Evolutionary conservation across 2,113 vertebrate genomes (phyloP).

Genomic region (Acanthisitta chloris): DNA sequence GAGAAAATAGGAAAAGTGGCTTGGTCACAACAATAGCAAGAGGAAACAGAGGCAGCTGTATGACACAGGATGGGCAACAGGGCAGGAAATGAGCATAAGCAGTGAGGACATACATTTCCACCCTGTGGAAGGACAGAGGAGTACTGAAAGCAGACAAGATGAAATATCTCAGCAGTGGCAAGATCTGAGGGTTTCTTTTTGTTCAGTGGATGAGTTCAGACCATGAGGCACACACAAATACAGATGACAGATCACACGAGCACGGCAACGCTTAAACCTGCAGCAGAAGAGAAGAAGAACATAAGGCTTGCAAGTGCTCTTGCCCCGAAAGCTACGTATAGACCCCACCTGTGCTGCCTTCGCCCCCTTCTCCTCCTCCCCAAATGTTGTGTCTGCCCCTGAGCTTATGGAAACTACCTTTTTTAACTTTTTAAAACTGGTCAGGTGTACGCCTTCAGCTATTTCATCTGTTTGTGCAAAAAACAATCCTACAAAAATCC

Average conservation of each 20-base stretch:
- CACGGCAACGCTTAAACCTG: background rate
- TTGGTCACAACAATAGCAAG: slow-evolving; percentile 6
- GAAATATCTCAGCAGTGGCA: background rate
- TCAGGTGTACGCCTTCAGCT: background rate
- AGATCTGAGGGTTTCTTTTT: background rate
- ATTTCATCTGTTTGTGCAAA: background rate
- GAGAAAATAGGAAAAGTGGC: background rate
- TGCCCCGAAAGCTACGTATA: background rate
- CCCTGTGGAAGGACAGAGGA: background rate
- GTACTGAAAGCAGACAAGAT: background rate
- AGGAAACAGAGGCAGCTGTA: slow-evolving; percentile 31
- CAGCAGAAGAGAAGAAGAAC: background rate
- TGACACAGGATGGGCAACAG: background rate
- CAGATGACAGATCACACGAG: background rate
- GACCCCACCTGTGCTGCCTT: background rate
- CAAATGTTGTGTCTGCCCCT: background rate
- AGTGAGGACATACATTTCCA: background rate
- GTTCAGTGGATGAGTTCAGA: background rate
- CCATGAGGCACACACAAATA: background rate
- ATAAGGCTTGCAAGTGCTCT: background rate
- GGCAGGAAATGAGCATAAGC: background rate
- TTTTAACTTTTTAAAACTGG: background rate
- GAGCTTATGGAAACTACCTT: background rate
- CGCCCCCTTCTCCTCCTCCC: background rate
- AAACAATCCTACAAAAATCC: background rate